A percentile compares a stretch with the other conserved stretches of the same genome.
Conservation (phyloP, 2,113 vertebrate species). For the Tringa solitaria region DNA sequence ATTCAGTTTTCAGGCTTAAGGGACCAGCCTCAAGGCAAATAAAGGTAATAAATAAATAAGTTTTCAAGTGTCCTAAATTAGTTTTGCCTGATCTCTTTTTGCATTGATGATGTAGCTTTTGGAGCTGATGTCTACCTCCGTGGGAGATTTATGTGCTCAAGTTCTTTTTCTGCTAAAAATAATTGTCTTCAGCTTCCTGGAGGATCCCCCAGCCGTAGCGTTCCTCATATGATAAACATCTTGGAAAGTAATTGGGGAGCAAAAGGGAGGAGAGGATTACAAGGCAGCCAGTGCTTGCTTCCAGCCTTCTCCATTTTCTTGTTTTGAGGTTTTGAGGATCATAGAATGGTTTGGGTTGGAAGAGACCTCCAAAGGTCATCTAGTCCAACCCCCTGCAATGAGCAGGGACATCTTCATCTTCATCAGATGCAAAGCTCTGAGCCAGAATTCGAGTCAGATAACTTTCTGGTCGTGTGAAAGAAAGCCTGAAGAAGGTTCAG, state of each 20-base stretch:
- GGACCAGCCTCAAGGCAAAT: not conserved
- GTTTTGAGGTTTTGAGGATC: not conserved
- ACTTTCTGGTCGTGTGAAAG: not conserved
- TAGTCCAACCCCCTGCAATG: not conserved
- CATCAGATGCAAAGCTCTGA: accelerated
- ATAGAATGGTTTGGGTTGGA: not conserved
- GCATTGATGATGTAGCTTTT: not conserved
- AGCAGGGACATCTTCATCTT: not conserved
- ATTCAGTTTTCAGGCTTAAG: not conserved
- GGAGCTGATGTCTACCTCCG: not conserved
- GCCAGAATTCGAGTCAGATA: not conserved
- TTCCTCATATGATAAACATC: not conserved
- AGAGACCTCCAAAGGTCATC: not conserved
- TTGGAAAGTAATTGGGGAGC: not conserved
- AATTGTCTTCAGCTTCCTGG: not conserved
- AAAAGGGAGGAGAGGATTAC: not conserved
- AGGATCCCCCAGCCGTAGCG: not conserved
- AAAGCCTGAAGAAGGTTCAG: not conserved
- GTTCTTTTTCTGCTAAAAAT: not conserved
- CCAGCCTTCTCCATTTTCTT: not conserved
- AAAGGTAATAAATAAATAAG: not conserved
- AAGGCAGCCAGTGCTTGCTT: not conserved
- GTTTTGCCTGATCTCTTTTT: not conserved
- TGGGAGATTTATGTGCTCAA: not conserved
- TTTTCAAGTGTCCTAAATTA: not conserved